Evolutionary conservation across 2,113 vertebrate species (phyloP).

Genomic region (Leucosticte australis): DNA sequence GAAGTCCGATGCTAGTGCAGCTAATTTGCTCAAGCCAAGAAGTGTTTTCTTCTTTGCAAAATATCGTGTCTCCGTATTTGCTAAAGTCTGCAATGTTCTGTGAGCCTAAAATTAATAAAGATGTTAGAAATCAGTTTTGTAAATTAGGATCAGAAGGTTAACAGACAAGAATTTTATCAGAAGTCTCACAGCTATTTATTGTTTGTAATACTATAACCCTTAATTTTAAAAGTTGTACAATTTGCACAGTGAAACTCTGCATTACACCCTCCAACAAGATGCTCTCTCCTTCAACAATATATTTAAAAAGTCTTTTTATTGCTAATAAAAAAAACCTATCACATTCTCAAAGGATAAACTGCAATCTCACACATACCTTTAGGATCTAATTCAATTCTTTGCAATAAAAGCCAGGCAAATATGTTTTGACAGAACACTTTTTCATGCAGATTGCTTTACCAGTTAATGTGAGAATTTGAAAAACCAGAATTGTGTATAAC

Average conservation of each 20-base stretch:
- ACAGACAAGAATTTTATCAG: neutral
- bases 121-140: neutral
- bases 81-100: conserved; percentile 84
- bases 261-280: neutral
- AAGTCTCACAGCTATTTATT: neutral
- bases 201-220: neutral
- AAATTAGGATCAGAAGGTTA: neutral
- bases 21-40: conserved; percentile 93
- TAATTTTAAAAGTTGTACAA: neutral
- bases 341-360: neutral
- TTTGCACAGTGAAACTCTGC: neutral
- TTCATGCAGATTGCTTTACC: neutral
- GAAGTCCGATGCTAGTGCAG: conserved; percentile 86
- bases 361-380: neutral
- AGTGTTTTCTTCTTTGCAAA: conserved; percentile 97
- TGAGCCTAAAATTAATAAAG: conserved; percentile 79
- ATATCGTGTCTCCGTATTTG: conserved; percentile 86
- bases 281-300: neutral
- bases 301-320: neutral
- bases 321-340: neutral
- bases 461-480: neutral
- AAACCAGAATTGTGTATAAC: neutral
- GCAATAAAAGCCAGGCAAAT: neutral
- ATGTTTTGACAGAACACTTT: neutral
- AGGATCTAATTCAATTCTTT: neutral